A percentile compares a stretch with the other conserved stretches of the same genome.
Conservation (phyloP, 53 echinoderm and acorn worm genomes). For the Stichopus horrens region DNA sequence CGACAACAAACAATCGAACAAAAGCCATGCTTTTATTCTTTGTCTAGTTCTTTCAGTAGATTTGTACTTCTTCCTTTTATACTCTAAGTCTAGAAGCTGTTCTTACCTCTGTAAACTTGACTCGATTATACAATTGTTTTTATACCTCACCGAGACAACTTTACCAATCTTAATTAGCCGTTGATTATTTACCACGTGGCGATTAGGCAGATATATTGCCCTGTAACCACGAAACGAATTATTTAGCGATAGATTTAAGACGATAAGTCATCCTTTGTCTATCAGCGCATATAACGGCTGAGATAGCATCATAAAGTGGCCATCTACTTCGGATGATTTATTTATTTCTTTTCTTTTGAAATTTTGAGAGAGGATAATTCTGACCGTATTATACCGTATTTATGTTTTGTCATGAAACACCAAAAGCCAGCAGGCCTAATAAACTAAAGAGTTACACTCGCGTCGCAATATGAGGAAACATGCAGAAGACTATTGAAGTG, state of each 20-base stretch:
- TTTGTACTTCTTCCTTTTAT: no score
- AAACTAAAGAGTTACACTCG: no score
- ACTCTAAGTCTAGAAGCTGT: not conserved
- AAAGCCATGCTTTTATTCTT: not conserved
- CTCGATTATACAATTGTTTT: not conserved
- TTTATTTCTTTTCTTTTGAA: not conserved
- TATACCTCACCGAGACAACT: not conserved
- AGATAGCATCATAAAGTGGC: not conserved
- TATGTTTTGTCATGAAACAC: no score
- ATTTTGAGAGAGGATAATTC: no score
- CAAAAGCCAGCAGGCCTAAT: no score
- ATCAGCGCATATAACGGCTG: not conserved
- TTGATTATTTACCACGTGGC: not conserved
- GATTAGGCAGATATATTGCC: not conserved
- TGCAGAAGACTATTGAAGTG: no score
- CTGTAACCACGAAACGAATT: not conserved
- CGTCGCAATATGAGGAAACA: no score
- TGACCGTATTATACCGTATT: no score
- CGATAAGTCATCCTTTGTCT: not conserved
- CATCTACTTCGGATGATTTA: not conserved
- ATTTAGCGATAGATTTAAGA: not conserved
- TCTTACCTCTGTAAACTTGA: not conserved
- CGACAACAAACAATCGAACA: not conserved
- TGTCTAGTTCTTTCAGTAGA: no score
- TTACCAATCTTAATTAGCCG: not conserved